Evolutionary conservation across 92 coral and sea anemone species (phyloP).

Genomic region (Umimayanthus kanabou): DNA sequence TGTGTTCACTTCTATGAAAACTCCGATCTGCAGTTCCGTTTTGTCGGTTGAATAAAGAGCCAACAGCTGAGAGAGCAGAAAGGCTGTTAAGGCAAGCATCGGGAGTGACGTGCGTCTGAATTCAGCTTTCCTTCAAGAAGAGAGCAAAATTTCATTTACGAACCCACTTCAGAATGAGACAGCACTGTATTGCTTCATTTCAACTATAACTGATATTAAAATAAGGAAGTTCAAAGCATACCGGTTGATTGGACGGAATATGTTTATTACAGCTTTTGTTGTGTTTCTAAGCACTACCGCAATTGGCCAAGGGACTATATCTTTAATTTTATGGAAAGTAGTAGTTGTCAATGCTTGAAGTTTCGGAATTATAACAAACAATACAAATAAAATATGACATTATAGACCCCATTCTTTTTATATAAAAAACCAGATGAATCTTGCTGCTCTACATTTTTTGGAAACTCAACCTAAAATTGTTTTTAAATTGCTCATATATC

Average conservation of each 20-base stretch:
- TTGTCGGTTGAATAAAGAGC: slow-evolving; percentile 17
- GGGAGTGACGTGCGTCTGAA: neutral
- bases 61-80: slow-evolving; percentile 7
- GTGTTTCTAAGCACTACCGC: neutral
- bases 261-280: neutral
- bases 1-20: slow-evolving; percentile 55
- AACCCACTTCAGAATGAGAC: neutral
- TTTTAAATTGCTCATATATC: no score
- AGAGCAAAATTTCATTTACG: neutral
- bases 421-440: no score
- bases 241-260: neutral
- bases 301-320: neutral
- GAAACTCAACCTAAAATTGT: no score
- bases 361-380: neutral
- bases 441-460: neutral
- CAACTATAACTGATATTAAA: neutral
- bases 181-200: neutral
- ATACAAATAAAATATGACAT: neutral
- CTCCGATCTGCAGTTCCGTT: slow-evolving; percentile 62
- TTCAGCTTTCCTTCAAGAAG: neutral
- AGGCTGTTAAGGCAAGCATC: neutral
- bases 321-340: neutral
- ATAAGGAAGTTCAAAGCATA: neutral
- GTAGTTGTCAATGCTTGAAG: neutral
- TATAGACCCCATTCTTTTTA: no score